Base-by-base conservation (phyloP, 2,797 vertebrate genomes). In the Spondyliosoma cantharus region DNA sequence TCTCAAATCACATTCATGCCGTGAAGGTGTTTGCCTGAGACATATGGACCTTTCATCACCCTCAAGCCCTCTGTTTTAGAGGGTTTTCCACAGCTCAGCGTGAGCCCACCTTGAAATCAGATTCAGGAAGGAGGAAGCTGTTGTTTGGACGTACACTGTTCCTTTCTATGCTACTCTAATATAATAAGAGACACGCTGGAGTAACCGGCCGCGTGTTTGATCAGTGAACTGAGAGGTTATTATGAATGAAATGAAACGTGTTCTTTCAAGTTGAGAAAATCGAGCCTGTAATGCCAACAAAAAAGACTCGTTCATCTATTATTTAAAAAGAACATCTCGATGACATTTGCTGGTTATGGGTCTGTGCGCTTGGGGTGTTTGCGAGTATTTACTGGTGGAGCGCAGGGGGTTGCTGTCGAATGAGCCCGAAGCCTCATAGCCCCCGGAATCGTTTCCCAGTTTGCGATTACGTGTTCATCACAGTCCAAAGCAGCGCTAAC, bases 41-140 rank as follows among this genome's bases (percentile, higher is more conserved):
- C 89, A 93, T 88, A 84, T 91, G 80, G 87, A 73, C 61, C 85
- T 88, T 85, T 92, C 71, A 82, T 84, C 76, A 71, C 78, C 80
- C 72, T 77, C 46, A 14, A 56, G 86, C 58, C 53, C 65, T 62
- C 64, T 19, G 62, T 82, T 78, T 70, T 66, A 67, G 17, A 61
- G 59, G 49, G 46, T 69, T 73, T 68, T 82, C 58, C 32, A 50
- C 72, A 61, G 62, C 83, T 79, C 68, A 27, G 76, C 70, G 84
- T 84, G 64, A 86, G 81, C 81, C 76, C 78, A 86, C 74, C 67
- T 81, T 69, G 53, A 67, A 72, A 62, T 78, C 66, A 78, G 37
- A 80, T 60, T 81, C 72, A 71, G 74, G 67, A 74, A 49, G 54
- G 25, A 27, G 37, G 43, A 57, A 42, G 22, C 59, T 45, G 58